phyloP scores from a whole-genome alignment of 2,113 vertebrate species.

The Alectura lathami region DNA sequence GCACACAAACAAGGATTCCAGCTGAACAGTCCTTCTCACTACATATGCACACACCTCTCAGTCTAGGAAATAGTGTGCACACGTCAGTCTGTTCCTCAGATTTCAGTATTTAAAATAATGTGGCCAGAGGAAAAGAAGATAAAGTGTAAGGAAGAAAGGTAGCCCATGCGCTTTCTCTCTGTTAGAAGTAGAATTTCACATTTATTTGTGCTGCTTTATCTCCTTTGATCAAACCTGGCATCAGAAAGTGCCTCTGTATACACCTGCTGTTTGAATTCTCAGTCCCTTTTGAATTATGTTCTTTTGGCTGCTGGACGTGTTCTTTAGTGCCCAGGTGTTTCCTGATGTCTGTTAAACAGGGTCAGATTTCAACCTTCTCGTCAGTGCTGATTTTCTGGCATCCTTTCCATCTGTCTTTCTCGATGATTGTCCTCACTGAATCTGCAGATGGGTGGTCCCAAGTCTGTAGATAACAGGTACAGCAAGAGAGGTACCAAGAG shows the following conservation, averaged over 20 bases:
- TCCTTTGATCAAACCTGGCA: not conserved
- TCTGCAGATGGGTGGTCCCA: not conserved
- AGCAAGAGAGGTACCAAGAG: not conserved
- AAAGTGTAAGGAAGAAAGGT: not conserved
- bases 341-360: not conserved
- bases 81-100: not conserved
- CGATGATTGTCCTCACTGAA: not conserved
- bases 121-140: not conserved
- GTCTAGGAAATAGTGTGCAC: fast-evolving
- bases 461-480: not conserved
- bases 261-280: not conserved
- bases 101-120: not conserved
- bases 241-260: not conserved
- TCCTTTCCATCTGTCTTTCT: not conserved
- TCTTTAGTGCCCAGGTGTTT: not conserved
- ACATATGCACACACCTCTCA: too few species aligned
- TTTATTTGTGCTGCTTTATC: not conserved
- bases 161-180: not conserved
- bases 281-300: not conserved
- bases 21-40: not conserved
- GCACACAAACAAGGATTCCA: not conserved
- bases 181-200: not conserved
- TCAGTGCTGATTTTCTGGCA: not conserved
- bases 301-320: not conserved
- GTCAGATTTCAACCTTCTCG: not conserved